These are phyloP conservation scores for Apoda limacodes DNA, from an alignment of 2,888 invertebrate genomes.

Conservation along the genomic window DNA sequence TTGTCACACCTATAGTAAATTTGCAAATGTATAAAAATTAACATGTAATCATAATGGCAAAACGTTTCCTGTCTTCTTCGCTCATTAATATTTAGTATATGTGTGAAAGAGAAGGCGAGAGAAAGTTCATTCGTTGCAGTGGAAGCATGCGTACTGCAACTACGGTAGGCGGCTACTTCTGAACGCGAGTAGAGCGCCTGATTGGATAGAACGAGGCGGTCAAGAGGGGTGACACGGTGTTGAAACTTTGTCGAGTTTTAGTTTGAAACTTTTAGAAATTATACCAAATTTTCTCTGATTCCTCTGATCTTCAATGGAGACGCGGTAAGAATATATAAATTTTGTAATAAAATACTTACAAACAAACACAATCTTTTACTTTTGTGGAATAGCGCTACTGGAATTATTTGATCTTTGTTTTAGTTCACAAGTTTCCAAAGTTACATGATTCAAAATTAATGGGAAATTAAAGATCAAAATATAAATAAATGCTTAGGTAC, in stretches of 20 bases:
- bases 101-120: slow-evolving; percentile 38
- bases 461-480: too few species aligned
- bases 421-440: too few species aligned
- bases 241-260: slow-evolving; percentile 48
- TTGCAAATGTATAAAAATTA: slow-evolving; percentile 63
- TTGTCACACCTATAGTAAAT: too few species aligned
- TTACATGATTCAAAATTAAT: too few species aligned
- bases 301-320: slow-evolving; percentile 11
- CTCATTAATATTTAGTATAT: slow-evolving; percentile 19
- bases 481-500: too few species aligned
- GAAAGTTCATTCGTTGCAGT: slow-evolving; percentile 36
- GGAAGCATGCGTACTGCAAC: slow-evolving; percentile 61
- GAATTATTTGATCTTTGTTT: too few species aligned
- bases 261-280: slow-evolving; percentile 53
- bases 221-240: slow-evolving; percentile 47
- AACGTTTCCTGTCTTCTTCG: slow-evolving; percentile 32
- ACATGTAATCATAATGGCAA: slow-evolving; percentile 52
- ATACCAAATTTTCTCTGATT: slow-evolving; percentile 22
- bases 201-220: slow-evolving; percentile 42
- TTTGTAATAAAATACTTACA: too few species aligned
- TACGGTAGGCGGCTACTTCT: slow-evolving; percentile 49
- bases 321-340: slow-evolving; percentile 5
- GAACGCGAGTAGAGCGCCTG: slow-evolving; percentile 35
- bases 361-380: too few species aligned
- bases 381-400: too few species aligned